Evolutionary conservation across 2,113 vertebrate genomes (phyloP).

Genomic region (Petromus typicus): DNA sequence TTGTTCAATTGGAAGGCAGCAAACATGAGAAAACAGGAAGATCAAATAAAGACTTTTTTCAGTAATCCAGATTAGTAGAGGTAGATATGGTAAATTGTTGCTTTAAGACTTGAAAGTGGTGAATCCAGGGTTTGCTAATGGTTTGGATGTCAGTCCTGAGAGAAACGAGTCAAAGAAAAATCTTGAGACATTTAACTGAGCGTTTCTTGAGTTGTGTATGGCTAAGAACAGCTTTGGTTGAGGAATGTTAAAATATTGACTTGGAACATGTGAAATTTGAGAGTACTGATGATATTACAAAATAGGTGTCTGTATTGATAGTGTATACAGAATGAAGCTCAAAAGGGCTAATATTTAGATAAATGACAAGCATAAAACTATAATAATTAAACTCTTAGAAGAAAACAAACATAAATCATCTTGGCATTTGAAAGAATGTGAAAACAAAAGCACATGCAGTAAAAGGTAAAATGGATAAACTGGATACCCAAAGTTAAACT

Average conservation of each 20-base stretch:
- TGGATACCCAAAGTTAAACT: neutral
- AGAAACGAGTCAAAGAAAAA: constrained; percentile 33
- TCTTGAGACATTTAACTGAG: constrained; percentile 15
- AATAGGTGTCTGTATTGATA: constrained; percentile 55
- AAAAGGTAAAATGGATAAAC: neutral
- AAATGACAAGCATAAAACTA: neutral
- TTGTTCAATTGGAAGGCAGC: neutral
- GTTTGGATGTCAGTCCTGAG: constrained; percentile 7
- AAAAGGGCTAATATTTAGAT: constrained; percentile 31
- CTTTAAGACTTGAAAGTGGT: neutral
- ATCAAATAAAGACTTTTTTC: neutral
- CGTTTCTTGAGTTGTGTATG: constrained; percentile 18
- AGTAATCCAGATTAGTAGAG: constrained; percentile 12
- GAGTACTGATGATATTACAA: neutral
- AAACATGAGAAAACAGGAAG: neutral
- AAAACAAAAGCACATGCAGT: neutral
- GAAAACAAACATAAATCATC: neutral
- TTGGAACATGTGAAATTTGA: neutral
- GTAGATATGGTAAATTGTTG: neutral
- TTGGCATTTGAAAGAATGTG: neutral
- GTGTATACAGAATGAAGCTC: neutral
- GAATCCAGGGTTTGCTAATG: constrained; percentile 10
- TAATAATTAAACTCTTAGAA: constrained; percentile 27
- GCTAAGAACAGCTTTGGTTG: neutral
- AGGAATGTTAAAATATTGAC: constrained; percentile 11